Base-by-base conservation (phyloP, 2,888 invertebrate species). In the Metellina segmentata region DNA sequence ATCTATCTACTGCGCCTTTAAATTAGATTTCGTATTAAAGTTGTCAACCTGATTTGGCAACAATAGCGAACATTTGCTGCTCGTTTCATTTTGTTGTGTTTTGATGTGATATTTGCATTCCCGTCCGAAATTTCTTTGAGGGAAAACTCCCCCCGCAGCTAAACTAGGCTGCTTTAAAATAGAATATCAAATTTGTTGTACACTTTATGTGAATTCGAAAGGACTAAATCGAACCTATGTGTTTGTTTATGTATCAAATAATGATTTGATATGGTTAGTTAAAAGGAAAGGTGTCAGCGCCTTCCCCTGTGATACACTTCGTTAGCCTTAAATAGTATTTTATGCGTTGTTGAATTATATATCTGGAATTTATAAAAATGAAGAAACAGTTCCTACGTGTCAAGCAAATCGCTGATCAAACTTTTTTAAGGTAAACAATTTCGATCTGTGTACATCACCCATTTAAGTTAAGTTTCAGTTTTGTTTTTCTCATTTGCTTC, bases 381-480 rank as follows among this genome's bases (percentile, higher is more conserved):
- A 91, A 87, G 72, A 91, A 91, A 69, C 91, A 91, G 81, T 91
- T 91, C 61, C 69, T 91, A 11, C 75, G 91, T 52, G 91, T 91
- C 13, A 91, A 91, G 49, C 91, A 91, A 74, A 91, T 91, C 72
- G 91, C 91, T 34, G 91, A 91, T 91, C 91, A 91, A 87, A 91
- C 91, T 7, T 91, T 91, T 87, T 75, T 91, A 34, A 82, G 91
- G 91, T 91, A 70, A 70, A 20, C 52, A 13, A 72, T 81, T 61
- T 69, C 20, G 20, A 8, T 20, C 13, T 7, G 13, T 7, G 13
- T 34, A 19, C 48, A 52, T n/a, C 2, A 6, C 7, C 11, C 1
- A n/a, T 82, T 34, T 11, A 52, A 19, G 13, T 48, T 48, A 19
- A 8, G 7, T n/a, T 19, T 34, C 16, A 16, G 16, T 82, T 4